Conservation (phyloP, 37 sponge, comb jelly and placozoan genomes). For the Haliclona indistincta region DNA sequence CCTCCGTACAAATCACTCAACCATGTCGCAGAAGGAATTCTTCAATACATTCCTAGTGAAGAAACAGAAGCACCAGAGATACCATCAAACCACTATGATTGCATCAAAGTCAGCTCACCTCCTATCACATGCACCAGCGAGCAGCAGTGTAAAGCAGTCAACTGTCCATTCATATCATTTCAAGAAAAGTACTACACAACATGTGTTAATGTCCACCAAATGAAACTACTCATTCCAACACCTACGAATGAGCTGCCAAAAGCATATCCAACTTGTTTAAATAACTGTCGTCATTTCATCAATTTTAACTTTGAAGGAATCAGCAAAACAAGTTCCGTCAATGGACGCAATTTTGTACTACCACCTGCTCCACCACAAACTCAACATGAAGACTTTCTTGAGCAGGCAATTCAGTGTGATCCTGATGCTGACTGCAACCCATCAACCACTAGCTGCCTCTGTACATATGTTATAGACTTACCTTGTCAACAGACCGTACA, state of each 20-base stretch:
- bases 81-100: slow-evolving; percentile 7
- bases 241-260: slow-evolving; percentile 20
- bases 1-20: slow-evolving; percentile 37
- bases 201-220: slow-evolving; percentile 42
- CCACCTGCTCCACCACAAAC: slow-evolving; percentile 35
- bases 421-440: slow-evolving; percentile 4
- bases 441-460: slow-evolving; percentile 6
- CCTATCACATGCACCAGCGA: slow-evolving; percentile 4
- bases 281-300: slow-evolving; percentile 39
- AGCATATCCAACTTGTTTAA: slow-evolving; percentile 3
- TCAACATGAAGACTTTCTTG: slow-evolving; percentile 11
- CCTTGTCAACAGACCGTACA: slow-evolving; percentile 25
- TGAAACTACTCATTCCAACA: slow-evolving; percentile 19
- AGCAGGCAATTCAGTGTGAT: not conserved
- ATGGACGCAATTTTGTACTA: slow-evolving; percentile 40
- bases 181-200: slow-evolving; percentile 45
- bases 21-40: slow-evolving; percentile 56
- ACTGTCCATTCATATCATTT: slow-evolving; percentile 69
- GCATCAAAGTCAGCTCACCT: slow-evolving; percentile 13
- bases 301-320: slow-evolving; percentile 35
- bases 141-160: slow-evolving; percentile 57
- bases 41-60: slow-evolving; percentile 37
- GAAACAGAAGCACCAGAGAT: not conserved
- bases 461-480: slow-evolving; percentile 10
- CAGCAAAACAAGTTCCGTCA: slow-evolving; percentile 6